phyloP scores from a whole-genome alignment of 2,888 invertebrate species.

The Caenorhabditis macrosperma region DNA sequence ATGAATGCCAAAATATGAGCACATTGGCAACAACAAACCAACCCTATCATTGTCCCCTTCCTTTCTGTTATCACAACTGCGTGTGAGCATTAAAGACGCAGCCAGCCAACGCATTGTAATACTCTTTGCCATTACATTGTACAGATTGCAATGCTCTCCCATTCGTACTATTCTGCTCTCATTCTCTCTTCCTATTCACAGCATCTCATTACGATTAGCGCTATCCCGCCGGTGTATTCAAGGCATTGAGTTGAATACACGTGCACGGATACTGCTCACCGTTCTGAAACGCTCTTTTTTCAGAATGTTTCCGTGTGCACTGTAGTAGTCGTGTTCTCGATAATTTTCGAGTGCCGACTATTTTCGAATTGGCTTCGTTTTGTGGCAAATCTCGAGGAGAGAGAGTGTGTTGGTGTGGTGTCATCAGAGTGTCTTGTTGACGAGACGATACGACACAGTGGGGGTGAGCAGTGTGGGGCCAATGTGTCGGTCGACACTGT shows the following conservation, averaged over 20 bases:
- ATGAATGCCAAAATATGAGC: not conserved
- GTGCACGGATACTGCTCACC: slow-evolving; percentile 44
- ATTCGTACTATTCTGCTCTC: not conserved
- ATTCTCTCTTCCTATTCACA: not conserved
- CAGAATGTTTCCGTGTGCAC: not conserved
- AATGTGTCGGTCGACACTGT: not conserved
- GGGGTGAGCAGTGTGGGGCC: not conserved
- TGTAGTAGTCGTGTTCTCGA: not conserved
- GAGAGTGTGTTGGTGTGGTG: not conserved
- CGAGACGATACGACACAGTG: too few relatives aligned
- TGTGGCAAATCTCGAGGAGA: not conserved
- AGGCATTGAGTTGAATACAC: slow-evolving; percentile 31
- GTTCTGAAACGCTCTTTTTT: not conserved
- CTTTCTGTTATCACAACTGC: slow-evolving; percentile 7
- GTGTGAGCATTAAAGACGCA: slow-evolving; percentile 16
- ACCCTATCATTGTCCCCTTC: not conserved
- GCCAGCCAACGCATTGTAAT: slow-evolving; percentile 18
- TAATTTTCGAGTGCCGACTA: not conserved
- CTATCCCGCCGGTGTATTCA: slow-evolving; percentile 37
- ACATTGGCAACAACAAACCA: not conserved
- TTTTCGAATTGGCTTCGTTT: not conserved
- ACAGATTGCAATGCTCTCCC: slow-evolving; percentile 10
- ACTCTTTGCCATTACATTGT: too few relatives aligned
- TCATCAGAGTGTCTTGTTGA: not conserved
- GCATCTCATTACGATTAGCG: slow-evolving; percentile 19